These are phyloP conservation scores for Mormyrus iriodes DNA, from an alignment of 2,113 vertebrate species.

Conservation along the genomic window DNA sequence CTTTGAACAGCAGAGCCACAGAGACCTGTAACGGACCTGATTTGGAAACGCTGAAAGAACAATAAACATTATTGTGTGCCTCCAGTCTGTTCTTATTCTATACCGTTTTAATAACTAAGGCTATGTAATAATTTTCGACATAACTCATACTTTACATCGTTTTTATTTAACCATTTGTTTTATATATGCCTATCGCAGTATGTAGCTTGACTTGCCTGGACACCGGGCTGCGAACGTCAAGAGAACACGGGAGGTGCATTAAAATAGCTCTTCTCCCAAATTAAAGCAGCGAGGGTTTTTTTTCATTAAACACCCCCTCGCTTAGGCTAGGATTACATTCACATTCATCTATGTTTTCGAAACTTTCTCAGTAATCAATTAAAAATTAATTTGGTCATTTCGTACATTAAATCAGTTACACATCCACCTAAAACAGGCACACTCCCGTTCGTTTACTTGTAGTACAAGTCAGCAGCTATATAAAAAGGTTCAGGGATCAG, in stretches of 20 bases:
- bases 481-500: background rate
- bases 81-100: background rate
- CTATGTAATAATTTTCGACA: background rate
- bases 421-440: background rate
- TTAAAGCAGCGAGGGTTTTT: background rate
- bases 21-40: background rate
- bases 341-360: background rate
- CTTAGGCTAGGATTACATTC: background rate
- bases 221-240: background rate
- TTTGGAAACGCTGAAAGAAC: background rate
- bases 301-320: background rate
- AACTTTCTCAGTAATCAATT: background rate
- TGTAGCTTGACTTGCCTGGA: background rate
- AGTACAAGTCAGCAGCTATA: background rate
- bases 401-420: background rate
- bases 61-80: background rate
- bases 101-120: background rate
- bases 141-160: background rate
- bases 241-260: background rate
- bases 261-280: background rate
- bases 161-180: background rate
- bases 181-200: background rate
- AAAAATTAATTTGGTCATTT: background rate
- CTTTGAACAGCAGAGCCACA: background rate
- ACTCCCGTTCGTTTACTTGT: background rate